phyloP scores from a whole-genome alignment of 2,797 vertebrate species.

The Acanthornis magna region DNA sequence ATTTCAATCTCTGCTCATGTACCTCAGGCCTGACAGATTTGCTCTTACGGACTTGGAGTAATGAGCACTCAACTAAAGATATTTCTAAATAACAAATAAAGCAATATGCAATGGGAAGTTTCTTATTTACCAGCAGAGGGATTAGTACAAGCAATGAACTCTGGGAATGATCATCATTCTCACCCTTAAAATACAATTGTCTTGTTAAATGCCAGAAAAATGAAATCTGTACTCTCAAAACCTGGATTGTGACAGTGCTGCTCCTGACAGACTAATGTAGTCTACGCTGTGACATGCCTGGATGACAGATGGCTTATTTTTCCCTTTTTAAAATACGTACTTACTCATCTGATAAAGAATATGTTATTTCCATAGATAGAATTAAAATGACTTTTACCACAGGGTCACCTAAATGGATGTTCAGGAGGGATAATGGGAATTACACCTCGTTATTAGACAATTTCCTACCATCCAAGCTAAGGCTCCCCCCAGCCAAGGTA shows the following conservation, averaged over 20 bases:
- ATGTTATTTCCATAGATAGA: background rate
- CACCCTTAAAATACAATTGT: slow-evolving; percentile 47
- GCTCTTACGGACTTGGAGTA: background rate
- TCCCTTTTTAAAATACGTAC: slow-evolving; percentile 38
- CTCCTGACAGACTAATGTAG: slow-evolving; percentile 55
- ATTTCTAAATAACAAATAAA: background rate
- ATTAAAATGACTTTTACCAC: background rate
- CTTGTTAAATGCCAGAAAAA: slow-evolving; percentile 55
- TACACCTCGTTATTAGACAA: background rate
- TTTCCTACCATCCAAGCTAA: background rate
- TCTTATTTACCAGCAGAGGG: background rate
- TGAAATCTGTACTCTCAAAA: background rate
- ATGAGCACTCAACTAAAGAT: background rate
- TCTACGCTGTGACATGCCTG: background rate
- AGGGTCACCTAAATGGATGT: background rate
- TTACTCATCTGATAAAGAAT: slow-evolving; percentile 23
- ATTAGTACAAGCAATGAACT: slow-evolving; percentile 14
- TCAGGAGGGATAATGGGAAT: background rate
- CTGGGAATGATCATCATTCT: background rate
- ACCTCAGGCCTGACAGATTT: background rate
- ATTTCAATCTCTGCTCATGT: background rate
- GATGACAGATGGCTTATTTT: slow-evolving; percentile 27
- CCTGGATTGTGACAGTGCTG: slow-evolving; percentile 42
- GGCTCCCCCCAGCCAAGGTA: background rate
- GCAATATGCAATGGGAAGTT: background rate